Percentiles rank a stretch among this genome's conserved stretches.
phyloP scores from a whole-genome alignment of 2,888 invertebrate species.

The Liposcelis brunnea region DNA sequence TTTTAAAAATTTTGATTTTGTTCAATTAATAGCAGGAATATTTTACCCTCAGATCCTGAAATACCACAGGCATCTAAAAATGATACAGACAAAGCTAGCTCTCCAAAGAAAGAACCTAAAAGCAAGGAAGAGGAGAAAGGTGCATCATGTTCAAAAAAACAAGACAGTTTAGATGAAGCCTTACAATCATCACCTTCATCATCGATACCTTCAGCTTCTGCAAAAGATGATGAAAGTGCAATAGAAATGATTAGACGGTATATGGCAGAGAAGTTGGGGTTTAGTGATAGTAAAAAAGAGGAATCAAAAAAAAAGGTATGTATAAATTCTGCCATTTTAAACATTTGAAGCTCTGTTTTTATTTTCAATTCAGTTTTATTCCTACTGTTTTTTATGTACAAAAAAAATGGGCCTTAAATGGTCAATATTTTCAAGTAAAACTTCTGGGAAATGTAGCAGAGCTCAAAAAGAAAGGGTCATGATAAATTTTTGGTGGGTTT shows the following conservation, averaged over 20 bases:
- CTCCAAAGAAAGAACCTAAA: neutral
- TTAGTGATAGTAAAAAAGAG: slow-evolving; percentile 31
- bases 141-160: neutral
- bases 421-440: slow-evolving; percentile 22
- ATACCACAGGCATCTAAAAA: no score
- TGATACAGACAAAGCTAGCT: neutral
- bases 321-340: slow-evolving; percentile 10
- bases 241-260: slow-evolving; percentile 47
- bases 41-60: no score
- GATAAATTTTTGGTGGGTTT: no score
- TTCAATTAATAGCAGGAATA: no score
- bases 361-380: neutral
- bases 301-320: slow-evolving; percentile 15
- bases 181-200: neutral
- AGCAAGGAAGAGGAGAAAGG: neutral
- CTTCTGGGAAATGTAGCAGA: no score
- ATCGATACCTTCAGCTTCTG: neutral
- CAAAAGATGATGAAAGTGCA: slow-evolving; percentile 27
- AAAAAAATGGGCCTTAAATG: slow-evolving; percentile 3
- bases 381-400: slow-evolving; percentile 5
- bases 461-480: no score
- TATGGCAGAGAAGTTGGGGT: slow-evolving; percentile 44
- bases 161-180: no score
- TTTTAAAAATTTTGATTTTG: no score
- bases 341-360: neutral